Percentiles rank a stretch among this genome's conserved stretches.
Conservation (phyloP, 2,797 vertebrate genomes). For the Okamejei kenojei region DNA sequence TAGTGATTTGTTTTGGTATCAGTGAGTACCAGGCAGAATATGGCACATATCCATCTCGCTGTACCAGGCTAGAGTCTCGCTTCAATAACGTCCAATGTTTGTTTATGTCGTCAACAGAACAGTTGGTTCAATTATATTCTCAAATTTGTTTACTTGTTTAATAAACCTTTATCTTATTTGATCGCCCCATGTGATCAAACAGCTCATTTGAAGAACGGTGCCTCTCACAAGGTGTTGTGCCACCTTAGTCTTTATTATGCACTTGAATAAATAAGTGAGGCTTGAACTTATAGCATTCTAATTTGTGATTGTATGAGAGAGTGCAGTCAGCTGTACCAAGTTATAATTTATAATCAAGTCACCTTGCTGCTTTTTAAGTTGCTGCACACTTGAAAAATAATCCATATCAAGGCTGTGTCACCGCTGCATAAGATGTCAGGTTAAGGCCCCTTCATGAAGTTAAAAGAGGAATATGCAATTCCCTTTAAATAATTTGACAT, state of each 20-base stretch:
- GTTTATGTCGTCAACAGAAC: background rate
- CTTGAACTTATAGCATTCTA: background rate
- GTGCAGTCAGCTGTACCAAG: background rate
- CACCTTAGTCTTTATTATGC: background rate
- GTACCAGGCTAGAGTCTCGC: background rate
- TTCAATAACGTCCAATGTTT: background rate
- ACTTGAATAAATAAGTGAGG: background rate
- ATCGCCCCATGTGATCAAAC: background rate
- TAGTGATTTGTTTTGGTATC: background rate
- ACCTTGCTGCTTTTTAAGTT: background rate
- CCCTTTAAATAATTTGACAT: background rate
- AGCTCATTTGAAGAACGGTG: background rate
- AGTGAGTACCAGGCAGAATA: background rate
- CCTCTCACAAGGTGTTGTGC: background rate
- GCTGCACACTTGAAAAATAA: background rate
- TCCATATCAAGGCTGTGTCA: background rate
- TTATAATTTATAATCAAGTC: background rate
- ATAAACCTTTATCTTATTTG: background rate
- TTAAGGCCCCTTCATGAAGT: no score
- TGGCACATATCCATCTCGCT: background rate
- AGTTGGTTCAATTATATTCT: background rate
- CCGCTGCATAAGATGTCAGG: background rate
- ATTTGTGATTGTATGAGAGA: background rate
- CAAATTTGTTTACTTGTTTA: background rate
- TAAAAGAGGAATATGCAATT: background rate